phyloP scores from a whole-genome alignment of 2,113 vertebrate genomes.

The human region DNA sequence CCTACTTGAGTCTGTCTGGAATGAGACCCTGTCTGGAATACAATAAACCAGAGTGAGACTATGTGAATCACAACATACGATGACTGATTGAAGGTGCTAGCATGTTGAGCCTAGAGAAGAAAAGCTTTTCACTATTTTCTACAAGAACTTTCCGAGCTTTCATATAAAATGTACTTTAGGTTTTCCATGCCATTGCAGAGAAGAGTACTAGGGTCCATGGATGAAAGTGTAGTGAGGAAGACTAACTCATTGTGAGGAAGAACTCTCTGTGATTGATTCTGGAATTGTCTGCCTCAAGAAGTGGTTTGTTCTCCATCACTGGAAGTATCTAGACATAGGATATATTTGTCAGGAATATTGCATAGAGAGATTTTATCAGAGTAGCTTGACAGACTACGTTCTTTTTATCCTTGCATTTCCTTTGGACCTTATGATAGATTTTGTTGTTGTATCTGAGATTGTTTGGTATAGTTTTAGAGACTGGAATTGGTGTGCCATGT shows the following conservation, averaged over 20 bases:
- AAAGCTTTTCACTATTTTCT: neutral
- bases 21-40: neutral
- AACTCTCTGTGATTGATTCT: neutral
- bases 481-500: neutral
- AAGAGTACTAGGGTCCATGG: neutral
- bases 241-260: neutral
- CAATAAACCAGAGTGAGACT: neutral
- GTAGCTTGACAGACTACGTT: neutral
- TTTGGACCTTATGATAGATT: neutral
- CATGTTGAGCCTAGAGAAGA: neutral
- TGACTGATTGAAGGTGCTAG: neutral
- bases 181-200: neutral
- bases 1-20: neutral
- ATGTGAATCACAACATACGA: neutral
- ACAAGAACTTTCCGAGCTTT: neutral
- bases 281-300: neutral
- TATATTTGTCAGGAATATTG: neutral
- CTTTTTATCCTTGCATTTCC: neutral
- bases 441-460: neutral
- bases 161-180: neutral
- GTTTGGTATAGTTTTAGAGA: neutral
- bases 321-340: neutral
- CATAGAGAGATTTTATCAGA: neutral
- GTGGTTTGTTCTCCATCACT: neutral
- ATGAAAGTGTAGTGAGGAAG: neutral